A percentile compares a stretch with the other conserved stretches of the same genome.
phyloP scores from a whole-genome alignment of 1,140 invertebrate genomes.

The Bombus balteatus region DNA sequence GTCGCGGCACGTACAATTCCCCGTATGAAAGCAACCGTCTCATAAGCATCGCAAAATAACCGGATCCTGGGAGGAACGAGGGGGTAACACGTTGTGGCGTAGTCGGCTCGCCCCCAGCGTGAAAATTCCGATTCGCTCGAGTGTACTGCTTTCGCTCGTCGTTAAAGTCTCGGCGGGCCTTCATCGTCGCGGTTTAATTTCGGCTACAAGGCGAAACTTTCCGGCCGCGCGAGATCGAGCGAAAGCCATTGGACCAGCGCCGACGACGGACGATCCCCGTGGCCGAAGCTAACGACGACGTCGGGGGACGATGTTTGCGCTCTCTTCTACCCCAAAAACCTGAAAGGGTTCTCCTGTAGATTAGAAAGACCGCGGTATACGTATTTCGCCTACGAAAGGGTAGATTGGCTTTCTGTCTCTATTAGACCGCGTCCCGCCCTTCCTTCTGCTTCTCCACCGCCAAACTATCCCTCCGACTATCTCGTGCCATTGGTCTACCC shows the following conservation, averaged over 20 bases:
- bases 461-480: not conserved
- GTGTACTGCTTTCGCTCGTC: constrained; percentile 44
- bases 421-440: constrained; percentile 56
- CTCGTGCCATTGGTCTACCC: not conserved
- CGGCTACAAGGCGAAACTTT: constrained; percentile 73
- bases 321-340: constrained; percentile 72
- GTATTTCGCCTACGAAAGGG: constrained; percentile 45
- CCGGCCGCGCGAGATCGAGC: constrained; percentile 61
- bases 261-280: constrained; percentile 4
- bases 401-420: constrained; percentile 70
- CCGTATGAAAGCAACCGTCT: not conserved
- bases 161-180: constrained; percentile 64
- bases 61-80: too few relatives aligned
- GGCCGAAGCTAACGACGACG: constrained; percentile 24
- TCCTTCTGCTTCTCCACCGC: not conserved
- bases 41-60: constrained; percentile 13
- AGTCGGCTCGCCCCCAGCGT: constrained; percentile 20
- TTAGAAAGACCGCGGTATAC: constrained; percentile 69
- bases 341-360: constrained; percentile 77
- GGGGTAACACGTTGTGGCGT: not conserved
- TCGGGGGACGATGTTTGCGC: constrained; percentile 70
- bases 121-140: constrained; percentile 44
- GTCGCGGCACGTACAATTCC: too few relatives aligned
- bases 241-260: constrained; percentile 37
- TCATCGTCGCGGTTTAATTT: constrained; percentile 74